Base-by-base conservation (phyloP, 2,888 invertebrate species). In the Eucriotettix oculatus region DNA sequence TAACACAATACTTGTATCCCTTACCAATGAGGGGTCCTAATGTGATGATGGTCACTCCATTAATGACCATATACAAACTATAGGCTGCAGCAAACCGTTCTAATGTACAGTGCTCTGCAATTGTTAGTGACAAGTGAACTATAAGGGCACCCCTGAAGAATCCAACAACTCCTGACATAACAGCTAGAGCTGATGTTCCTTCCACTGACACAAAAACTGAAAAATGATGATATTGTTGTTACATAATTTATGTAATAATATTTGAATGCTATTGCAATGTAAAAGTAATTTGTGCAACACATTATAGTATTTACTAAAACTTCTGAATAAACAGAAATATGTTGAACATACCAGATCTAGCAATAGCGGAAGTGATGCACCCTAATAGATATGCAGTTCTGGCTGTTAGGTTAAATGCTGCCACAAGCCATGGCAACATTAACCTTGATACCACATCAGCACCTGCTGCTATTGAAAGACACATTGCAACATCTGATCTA, bases 271-370 rank as follows among this genome's bases (percentile, higher is more conserved):
- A 14, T 48, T 14, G 48, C 5, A 48, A 9, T 14, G 2, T 1
- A 14, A 2, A 48, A 48, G 9, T 48, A 14, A 48, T 48, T 48
- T 14, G 9, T 48, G 48, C 48, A 48, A n/a, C 9, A 14, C 12
- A 48, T 48, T 48, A 12, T 48, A 7, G 1, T 3, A n/a, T 29
- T 29, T 5, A 29, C 29, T 29, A 7, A 29, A 29, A 29, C 29
- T 29, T 29, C 7, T 29, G 29, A 29, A 29, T n/a, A 29, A 29
- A 29, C 29, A 29, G 2, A 29, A 29, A 29, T 7, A 29, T 29
- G 29, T 29, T 29, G 16, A 17, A 74, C 76, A 74, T 72, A 87
- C 87, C 84, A 62, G 82, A 78, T 71, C 87, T 76, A 10, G 83
- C 78, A n/a, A 86, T 70, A 7, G 82, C 77, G 7, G 60, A 60